Conservation (phyloP, 2,888 invertebrate genomes). For the Paralinhomoeus sp. region DNA sequence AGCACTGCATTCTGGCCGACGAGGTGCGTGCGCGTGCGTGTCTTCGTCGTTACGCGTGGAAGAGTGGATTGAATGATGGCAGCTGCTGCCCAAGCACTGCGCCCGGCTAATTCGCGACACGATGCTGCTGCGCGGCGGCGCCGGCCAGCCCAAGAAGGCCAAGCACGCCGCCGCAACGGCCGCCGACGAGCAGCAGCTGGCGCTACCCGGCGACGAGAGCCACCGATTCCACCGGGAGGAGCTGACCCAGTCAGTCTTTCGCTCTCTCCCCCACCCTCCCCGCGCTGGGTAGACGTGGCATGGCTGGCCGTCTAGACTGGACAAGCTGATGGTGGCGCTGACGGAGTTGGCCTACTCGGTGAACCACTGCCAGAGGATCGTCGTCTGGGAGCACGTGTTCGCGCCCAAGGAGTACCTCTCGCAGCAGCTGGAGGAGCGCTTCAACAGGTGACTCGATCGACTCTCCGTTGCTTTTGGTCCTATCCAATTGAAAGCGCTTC, state of each 20-base stretch:
- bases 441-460: slow-evolving; percentile 32
- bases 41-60: background rate
- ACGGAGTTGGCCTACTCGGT: slow-evolving; percentile 88
- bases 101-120: slow-evolving; percentile 61
- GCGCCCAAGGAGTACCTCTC: slow-evolving; percentile 87
- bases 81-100: slow-evolving; percentile 74
- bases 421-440: slow-evolving; percentile 64
- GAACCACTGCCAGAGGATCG: slow-evolving; percentile 86
- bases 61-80: slow-evolving; percentile 6
- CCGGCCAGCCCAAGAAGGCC: slow-evolving; percentile 59
- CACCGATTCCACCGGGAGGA: slow-evolving; percentile 82
- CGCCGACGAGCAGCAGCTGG: slow-evolving; percentile 42
- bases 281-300: no score
- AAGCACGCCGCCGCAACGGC: slow-evolving; percentile 46
- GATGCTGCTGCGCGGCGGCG: slow-evolving; percentile 31
- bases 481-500: slow-evolving; percentile 38
- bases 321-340: slow-evolving; percentile 71
- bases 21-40: slow-evolving; percentile 34
- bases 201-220: slow-evolving; percentile 80
- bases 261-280: no score
- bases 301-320: slow-evolving; percentile 42
- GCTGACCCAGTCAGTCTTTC: slow-evolving; percentile 50
- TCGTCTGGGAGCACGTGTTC: slow-evolving; percentile 96
- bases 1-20: slow-evolving; percentile 86
- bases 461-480: no score